Conservation (phyloP, 2,797 vertebrate species). For the Danio aesculapii region DNA sequence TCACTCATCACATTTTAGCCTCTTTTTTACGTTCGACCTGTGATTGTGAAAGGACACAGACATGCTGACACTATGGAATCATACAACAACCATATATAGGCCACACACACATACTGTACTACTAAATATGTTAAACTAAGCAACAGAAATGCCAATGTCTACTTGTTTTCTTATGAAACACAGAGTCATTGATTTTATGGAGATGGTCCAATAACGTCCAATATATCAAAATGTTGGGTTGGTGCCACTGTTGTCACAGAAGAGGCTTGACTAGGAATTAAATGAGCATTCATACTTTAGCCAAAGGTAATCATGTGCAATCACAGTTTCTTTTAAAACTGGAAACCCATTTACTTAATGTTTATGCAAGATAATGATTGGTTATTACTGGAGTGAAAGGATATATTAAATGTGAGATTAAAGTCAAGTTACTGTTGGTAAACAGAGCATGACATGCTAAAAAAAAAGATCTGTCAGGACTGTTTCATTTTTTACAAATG, state of each 20-base stretch:
- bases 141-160: neutral
- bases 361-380: conserved; percentile 18
- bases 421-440: conserved; percentile 9
- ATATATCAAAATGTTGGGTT: conserved; percentile 16
- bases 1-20: neutral
- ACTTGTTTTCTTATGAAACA: neutral
- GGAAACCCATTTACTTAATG: neutral
- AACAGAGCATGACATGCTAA: neutral
- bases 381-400: neutral
- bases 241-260: conserved; percentile 22
- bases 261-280: conserved; percentile 16
- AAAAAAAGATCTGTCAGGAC: neutral
- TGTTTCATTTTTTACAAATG: conserved; percentile 48
- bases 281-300: neutral
- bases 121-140: neutral
- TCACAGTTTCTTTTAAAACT: neutral
- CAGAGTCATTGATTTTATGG: neutral
- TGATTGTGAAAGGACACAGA: conserved; percentile 41
- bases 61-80: conserved; percentile 38
- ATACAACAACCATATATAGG: conserved; percentile 24
- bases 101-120: conserved; percentile 11
- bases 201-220: conserved; percentile 10
- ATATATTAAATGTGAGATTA: neutral
- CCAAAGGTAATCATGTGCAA: neutral
- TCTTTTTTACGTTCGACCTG: neutral